phyloP scores from a whole-genome alignment of 2,797 vertebrate species.

The Spizella passerina region DNA sequence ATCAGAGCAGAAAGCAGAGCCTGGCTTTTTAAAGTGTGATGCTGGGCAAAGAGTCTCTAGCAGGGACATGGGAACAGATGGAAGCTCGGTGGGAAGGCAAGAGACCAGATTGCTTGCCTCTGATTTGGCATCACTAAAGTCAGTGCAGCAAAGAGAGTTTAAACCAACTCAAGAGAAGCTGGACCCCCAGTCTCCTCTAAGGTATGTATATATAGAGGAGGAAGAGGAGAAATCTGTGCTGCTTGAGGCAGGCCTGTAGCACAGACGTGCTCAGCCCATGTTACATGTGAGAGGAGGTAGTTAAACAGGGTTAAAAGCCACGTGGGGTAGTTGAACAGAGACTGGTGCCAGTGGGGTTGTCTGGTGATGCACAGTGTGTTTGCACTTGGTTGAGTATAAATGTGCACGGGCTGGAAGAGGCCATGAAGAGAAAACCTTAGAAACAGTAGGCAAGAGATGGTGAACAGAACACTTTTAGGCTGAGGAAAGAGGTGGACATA shows the following conservation, averaged over 20 bases:
- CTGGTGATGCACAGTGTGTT: neutral
- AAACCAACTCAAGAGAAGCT: neutral
- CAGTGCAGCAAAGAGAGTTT: neutral
- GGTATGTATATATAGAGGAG: neutral
- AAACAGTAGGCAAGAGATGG: neutral
- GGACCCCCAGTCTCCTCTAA: neutral
- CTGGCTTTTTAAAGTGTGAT: neutral
- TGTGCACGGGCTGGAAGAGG: neutral
- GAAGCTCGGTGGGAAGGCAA: neutral
- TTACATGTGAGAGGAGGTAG: neutral
- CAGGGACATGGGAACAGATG: conserved; percentile 33
- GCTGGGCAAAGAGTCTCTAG: neutral
- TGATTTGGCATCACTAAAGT: conserved; percentile 5
- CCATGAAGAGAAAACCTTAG: neutral
- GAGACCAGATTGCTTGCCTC: conserved; percentile 38
- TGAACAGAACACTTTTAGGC: neutral
- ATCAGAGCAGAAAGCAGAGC: conserved; percentile 27
- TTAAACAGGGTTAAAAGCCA: neutral
- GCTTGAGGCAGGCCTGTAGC: neutral
- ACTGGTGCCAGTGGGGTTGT: neutral
- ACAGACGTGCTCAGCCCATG: neutral
- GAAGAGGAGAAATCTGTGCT: neutral
- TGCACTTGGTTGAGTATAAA: neutral
- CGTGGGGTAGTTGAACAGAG: fast-evolving
- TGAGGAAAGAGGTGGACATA: neutral